Conservation (phyloP, 2,888 invertebrate genomes). For the Lapara coniferarum region DNA sequence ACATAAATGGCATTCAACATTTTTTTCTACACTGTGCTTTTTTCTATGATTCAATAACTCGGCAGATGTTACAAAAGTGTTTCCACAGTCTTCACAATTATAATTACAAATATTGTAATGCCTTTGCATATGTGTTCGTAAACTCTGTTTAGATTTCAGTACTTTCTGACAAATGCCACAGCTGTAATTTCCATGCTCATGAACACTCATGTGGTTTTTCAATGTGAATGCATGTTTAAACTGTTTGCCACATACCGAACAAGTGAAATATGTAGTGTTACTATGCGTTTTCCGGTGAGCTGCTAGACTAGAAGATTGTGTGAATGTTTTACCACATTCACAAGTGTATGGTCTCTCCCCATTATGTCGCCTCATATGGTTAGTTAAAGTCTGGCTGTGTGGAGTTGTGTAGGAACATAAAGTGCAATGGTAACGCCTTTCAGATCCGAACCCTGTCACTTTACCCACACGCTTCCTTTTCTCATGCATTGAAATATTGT, state of each 20-base stretch:
- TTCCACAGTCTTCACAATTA: conserved; percentile 77
- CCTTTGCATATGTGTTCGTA: conserved; percentile 69
- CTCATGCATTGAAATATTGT: conserved; percentile 68
- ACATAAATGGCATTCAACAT: conserved; percentile 71
- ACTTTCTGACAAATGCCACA: conserved; percentile 72
- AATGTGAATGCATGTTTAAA: conserved; percentile 76
- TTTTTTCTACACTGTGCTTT: conserved; percentile 63
- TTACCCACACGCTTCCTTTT: conserved; percentile 64
- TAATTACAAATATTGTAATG: conserved; percentile 75
- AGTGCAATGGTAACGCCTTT: conserved; percentile 70
- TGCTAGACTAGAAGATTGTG: conserved; percentile 71
- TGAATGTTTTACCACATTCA: conserved; percentile 75
- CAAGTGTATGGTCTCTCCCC: conserved; percentile 74
- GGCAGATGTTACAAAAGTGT: conserved; percentile 74
- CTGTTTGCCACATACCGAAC: conserved; percentile 75
- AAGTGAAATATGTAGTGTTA: conserved; percentile 64
- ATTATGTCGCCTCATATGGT: conserved; percentile 74
- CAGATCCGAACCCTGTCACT: conserved; percentile 68
- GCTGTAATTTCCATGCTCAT: conserved; percentile 60
- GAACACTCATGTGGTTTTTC: conserved; percentile 71
- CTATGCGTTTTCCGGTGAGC: conserved; percentile 76
- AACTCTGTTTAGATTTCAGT: conserved; percentile 68
- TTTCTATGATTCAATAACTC: conserved; percentile 73
- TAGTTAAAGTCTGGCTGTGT: conserved; percentile 75
- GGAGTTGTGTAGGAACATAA: conserved; percentile 71